Base-by-base conservation (phyloP, 30 jellyfish, hydroid and myxozoan species). In the Euphysa ruthae region DNA sequence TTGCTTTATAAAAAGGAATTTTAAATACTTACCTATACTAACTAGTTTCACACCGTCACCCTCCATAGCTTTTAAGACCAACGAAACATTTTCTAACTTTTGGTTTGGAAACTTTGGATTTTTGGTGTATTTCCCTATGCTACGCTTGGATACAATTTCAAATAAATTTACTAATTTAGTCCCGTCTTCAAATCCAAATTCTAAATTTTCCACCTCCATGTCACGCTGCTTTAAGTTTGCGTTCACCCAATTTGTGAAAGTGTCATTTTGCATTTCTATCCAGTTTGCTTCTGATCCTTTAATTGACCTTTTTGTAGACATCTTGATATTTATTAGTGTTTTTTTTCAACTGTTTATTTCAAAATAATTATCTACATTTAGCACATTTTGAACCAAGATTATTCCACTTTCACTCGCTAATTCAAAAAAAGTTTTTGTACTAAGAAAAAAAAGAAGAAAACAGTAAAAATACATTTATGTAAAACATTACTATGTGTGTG, bases 11-110 rank as follows among this genome's bases (percentile, higher is more conserved):
- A n/a, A n/a, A n/a, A n/a, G n/a, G n/a, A n/a, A n/a, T n/a, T n/a
- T n/a, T n/a, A n/a, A n/a, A n/a, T n/a, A n/a, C 90, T 52, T 62
- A 91, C 99, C 99, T n/a, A 92, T 92, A 73, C 95, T 92, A n/a
- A 92, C 93, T 8, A 83, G 75, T 49, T 83, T 79, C 1, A 92
- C 83, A 12, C 99, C 99, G 35, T 92, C 95, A 13, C 70, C 81
- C 60, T 92, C 93, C 93, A 85, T 68, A 12, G 96, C 94, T 26
- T 78, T 78, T 69, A 92, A 44, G 16, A 82, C 99, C 32, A 92
- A 71, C 24, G 94, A 66, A 4, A 92, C 95, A 56, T 92, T 92
- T 62, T 92, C 96, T 33, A 92, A 70, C 83, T 71, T 84, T 60
- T 92, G 99, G 51, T 69, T 77, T 10, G 87, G 97, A 58, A 78